phyloP scores from a whole-genome alignment of 2,113 vertebrate species.

The Capreolus pygargus region DNA sequence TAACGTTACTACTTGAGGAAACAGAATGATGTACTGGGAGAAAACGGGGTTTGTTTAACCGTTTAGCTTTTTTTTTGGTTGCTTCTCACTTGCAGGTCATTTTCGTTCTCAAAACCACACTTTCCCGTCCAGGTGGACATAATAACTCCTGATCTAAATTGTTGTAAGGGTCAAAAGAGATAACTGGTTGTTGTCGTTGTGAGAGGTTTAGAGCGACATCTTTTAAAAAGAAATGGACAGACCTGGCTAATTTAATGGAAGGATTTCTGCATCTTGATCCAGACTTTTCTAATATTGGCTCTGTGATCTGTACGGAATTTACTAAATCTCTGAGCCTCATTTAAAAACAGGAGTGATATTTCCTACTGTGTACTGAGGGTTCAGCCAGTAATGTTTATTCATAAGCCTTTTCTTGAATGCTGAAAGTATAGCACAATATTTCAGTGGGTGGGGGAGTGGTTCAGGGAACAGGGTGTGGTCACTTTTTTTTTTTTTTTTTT shows the following conservation, averaged over 20 bases:
- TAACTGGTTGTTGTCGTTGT: neutral
- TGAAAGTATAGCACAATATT: neutral
- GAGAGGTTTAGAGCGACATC: neutral
- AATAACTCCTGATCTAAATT: neutral
- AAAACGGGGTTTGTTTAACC: neutral
- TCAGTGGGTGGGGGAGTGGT: neutral
- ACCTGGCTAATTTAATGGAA: neutral
- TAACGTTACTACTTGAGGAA: neutral
- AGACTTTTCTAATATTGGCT: neutral
- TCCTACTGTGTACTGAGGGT: neutral
- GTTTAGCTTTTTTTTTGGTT: neutral
- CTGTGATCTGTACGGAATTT: conserved; percentile 33
- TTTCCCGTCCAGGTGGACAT: neutral
- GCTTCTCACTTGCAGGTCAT: neutral
- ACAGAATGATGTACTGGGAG: neutral
- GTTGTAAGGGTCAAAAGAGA: neutral
- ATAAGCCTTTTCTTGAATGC: neutral
- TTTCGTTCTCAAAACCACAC: neutral
- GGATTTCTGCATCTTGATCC: neutral
- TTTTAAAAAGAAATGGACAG: neutral
- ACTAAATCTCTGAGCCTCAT: neutral
- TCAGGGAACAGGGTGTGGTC: neutral
- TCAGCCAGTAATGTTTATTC: neutral
- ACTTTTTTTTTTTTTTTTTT: neutral
- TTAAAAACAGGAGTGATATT: neutral